phyloP scores from a whole-genome alignment of 1,140 invertebrate species.

The Zaprionus kolodkinae region DNA sequence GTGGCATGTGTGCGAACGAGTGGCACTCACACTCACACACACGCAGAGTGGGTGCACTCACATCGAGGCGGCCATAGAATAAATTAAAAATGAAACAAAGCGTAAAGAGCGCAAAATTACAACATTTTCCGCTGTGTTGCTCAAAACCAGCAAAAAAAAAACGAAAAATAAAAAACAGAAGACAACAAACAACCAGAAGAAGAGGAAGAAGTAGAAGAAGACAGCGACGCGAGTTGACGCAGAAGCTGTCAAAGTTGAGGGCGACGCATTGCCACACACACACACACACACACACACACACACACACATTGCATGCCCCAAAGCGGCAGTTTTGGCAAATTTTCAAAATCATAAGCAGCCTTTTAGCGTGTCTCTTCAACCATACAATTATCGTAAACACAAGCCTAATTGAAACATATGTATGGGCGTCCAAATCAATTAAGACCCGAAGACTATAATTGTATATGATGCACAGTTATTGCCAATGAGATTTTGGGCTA shows the following conservation, averaged over 20 bases:
- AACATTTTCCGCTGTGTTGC: conserved; percentile 80
- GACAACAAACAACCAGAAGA: background rate
- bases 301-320: conserved; percentile 3
- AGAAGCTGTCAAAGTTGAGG: conserved; percentile 6
- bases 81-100: conserved; percentile 83
- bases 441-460: background rate
- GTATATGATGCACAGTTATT: background rate
- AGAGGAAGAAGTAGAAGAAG: conserved; percentile 4
- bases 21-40: conserved; percentile 14
- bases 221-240: conserved; percentile 16
- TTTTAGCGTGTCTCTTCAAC: background rate
- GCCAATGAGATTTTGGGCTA: background rate
- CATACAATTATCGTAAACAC: background rate
- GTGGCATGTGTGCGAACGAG: conserved; percentile 58
- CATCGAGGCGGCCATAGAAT: conserved; percentile 67
- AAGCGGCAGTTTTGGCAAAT: conserved; percentile 25
- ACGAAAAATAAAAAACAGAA: conserved; percentile 8
- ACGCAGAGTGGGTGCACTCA: conserved; percentile 62
- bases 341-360: conserved; percentile 22
- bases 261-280: conserved; percentile 2
- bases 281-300: no score
- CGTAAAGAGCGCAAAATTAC: conserved; percentile 80
- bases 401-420: background rate
- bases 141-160: conserved; percentile 64
- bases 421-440: background rate